phyloP scores from a whole-genome alignment of 1,140 invertebrate species.

The Danaus plexippus region DNA sequence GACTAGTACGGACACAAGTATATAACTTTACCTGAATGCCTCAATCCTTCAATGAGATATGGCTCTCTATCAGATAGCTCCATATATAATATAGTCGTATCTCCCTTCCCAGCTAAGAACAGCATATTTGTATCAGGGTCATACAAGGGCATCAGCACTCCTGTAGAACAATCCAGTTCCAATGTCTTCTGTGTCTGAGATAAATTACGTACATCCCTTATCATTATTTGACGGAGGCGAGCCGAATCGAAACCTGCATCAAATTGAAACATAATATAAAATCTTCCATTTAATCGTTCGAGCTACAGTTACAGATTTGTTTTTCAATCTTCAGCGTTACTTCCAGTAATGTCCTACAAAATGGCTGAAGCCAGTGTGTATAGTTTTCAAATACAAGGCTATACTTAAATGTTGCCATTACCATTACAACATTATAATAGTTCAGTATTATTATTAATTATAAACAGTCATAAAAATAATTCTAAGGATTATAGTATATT shows the following conservation, averaged over 20 bases:
- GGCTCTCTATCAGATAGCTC: conserved; percentile 89
- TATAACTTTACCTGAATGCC: conserved; percentile 74
- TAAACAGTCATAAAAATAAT: too few species aligned
- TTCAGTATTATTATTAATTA: too few species aligned
- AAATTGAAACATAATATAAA: too few species aligned
- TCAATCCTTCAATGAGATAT: conserved; percentile 85
- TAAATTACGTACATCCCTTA: conserved; percentile 89
- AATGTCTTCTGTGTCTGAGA: conserved; percentile 82
- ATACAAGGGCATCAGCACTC: conserved; percentile 90
- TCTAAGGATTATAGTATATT: too few species aligned
- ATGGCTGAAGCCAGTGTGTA: too few species aligned
- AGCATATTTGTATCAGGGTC: conserved; percentile 95
- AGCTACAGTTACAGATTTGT: too few species aligned
- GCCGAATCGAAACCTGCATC: conserved; percentile 78
- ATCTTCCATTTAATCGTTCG: too few species aligned
- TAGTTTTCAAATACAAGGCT: too few species aligned
- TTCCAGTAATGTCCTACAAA: too few species aligned
- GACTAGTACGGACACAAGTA: conserved; percentile 3
- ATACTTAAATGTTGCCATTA: too few species aligned
- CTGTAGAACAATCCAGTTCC: conserved; percentile 90
- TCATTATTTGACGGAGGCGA: conserved; percentile 86
- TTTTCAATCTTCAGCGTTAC: too few species aligned
- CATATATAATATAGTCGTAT: conserved; percentile 77
- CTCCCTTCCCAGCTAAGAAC: conserved; percentile 92
- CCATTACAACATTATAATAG: too few species aligned